Evolutionary conservation across 1,140 invertebrate genomes (phyloP).

Genomic region (Dendrolimus kikuchii): DNA sequence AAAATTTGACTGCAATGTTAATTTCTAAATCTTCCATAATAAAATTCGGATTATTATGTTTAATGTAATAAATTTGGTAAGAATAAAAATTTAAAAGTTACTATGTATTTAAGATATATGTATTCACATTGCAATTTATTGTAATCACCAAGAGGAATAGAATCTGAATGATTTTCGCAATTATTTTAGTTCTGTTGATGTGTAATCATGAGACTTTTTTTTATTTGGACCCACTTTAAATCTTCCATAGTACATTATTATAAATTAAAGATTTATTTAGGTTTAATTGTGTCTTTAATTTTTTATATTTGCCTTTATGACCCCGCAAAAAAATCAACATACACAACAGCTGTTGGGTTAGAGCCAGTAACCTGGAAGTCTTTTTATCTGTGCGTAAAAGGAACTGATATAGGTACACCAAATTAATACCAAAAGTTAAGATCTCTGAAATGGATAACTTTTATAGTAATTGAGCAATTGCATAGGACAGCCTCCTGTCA

Average conservation of each 20-base stretch:
- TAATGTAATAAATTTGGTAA: slow-evolving; percentile 17
- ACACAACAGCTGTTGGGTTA: too few species aligned
- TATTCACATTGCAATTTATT: too few species aligned
- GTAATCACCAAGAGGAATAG: slow-evolving; percentile 37
- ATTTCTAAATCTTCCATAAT: slow-evolving; percentile 16
- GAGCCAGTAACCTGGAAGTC: too few species aligned
- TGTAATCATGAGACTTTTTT: slow-evolving; percentile 45
- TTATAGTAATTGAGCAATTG: too few species aligned
- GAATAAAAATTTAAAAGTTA: slow-evolving; percentile 1
- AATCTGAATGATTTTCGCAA: slow-evolving; percentile 50
- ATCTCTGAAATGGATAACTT: too few species aligned
- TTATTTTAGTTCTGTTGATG: slow-evolving; percentile 25
- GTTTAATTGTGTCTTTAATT: slow-evolving; percentile 37
- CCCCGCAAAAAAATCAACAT: too few species aligned
- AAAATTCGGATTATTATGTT: slow-evolving; percentile 22
- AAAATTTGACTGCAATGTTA: slow-evolving; percentile 26
- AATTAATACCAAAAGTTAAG: too few species aligned
- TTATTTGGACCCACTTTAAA: slow-evolving; percentile 41
- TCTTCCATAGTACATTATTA: slow-evolving; percentile 42
- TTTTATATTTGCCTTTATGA: slow-evolving; percentile 1
- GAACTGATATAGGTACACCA: too few species aligned
- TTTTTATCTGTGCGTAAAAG: too few species aligned
- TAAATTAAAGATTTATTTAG: slow-evolving; percentile 60
- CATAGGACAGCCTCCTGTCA: too few species aligned
- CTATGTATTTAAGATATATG: too few species aligned